These are phyloP conservation scores for Phragmatobia fuliginosa DNA, from an alignment of 2,888 invertebrate species.

Conservation along the genomic window DNA sequence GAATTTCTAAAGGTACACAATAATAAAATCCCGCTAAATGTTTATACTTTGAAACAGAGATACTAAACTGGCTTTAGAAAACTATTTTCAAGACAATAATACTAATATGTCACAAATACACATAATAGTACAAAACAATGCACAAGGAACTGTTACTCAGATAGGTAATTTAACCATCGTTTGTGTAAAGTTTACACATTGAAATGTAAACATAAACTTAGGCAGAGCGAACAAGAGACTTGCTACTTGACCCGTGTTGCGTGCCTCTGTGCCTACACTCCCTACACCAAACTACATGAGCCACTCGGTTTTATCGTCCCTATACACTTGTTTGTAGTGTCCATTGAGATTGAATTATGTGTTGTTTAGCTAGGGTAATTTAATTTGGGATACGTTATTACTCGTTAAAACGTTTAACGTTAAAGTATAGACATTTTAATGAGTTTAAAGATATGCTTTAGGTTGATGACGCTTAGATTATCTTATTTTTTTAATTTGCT, in stretches of 20 bases:
- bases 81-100: neutral
- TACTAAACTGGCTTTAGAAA: neutral
- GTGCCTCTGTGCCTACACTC: constrained; percentile 38
- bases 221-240: constrained; percentile 29
- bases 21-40: neutral
- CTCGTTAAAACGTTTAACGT: constrained; percentile 38
- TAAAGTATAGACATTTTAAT: constrained; percentile 20
- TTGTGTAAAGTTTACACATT: constrained; percentile 43
- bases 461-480: neutral
- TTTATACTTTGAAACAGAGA: neutral
- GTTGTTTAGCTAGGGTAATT: constrained; percentile 53
- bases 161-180: constrained; percentile 45
- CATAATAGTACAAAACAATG: constrained; percentile 11
- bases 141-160: constrained; percentile 22
- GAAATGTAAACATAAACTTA: constrained; percentile 50
- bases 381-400: constrained; percentile 54
- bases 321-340: constrained; percentile 63
- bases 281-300: constrained; percentile 48
- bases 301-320: constrained; percentile 59
- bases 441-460: constrained; percentile 32
- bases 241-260: constrained; percentile 50
- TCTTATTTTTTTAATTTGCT: neutral
- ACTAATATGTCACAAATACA: constrained; percentile 7
- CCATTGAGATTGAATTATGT: constrained; percentile 63
- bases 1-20: neutral